These are phyloP conservation scores for Xiphias gladius DNA, from an alignment of 2,113 vertebrate genomes.

Conservation along the genomic window DNA sequence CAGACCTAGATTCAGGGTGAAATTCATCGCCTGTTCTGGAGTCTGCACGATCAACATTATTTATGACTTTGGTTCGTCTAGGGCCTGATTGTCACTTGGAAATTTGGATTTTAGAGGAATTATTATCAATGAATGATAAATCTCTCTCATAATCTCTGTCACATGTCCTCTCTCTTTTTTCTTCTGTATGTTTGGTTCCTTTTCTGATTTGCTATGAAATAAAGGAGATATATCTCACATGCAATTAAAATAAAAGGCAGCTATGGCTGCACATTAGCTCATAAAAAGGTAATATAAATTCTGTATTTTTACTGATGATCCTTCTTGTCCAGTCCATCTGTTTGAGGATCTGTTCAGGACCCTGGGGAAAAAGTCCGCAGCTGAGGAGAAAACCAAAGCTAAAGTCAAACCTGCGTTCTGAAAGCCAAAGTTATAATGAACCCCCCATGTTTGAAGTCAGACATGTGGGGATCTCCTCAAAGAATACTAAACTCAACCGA, in stretches of 20 bases:
- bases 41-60: slow-evolving; percentile 32
- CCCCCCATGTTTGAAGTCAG: slow-evolving; percentile 51
- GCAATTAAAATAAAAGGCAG: slow-evolving; percentile 31
- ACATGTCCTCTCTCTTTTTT: neutral
- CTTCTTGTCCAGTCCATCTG: slow-evolving; percentile 32
- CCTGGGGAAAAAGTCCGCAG: slow-evolving; percentile 12
- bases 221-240: neutral
- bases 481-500: slow-evolving; percentile 19
- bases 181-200: neutral
- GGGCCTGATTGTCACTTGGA: slow-evolving; percentile 16
- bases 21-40: slow-evolving; percentile 18
- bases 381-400: slow-evolving; percentile 42
- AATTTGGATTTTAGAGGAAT: slow-evolving; percentile 40
- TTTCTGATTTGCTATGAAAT: slow-evolving; percentile 17
- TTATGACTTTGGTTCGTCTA: slow-evolving; percentile 15
- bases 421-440: slow-evolving; percentile 65
- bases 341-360: slow-evolving; percentile 54
- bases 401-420: slow-evolving; percentile 48
- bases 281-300: slow-evolving; percentile 37
- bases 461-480: neutral
- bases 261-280: slow-evolving; percentile 21
- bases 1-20: slow-evolving; percentile 9
- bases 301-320: slow-evolving; percentile 48
- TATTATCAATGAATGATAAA: slow-evolving; percentile 41
- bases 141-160: slow-evolving; percentile 28